Conservation (phyloP, 37 sponge, comb jelly and placozoan genomes). For the Ephydatia muelleri region DNA sequence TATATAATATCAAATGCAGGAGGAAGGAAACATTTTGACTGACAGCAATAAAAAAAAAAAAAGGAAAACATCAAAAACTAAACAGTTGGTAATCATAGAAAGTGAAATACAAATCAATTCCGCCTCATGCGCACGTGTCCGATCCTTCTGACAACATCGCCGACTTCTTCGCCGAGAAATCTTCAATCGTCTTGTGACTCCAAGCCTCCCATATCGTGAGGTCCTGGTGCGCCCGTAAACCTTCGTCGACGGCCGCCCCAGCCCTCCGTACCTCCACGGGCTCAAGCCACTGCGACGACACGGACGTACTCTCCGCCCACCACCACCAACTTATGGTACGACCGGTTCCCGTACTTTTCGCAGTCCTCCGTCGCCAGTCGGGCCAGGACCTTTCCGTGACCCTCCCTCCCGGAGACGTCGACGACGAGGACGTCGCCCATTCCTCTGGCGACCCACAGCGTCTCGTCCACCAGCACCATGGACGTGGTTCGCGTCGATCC, state of each 20-base stretch:
- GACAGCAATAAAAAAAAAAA: no score
- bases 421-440: slow-evolving; percentile 90
- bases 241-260: not conserved
- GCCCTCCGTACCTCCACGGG: slow-evolving; percentile 37
- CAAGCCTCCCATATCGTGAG: slow-evolving; percentile 81
- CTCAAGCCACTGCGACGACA: slow-evolving; percentile 82
- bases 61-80: no score
- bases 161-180: slow-evolving; percentile 27
- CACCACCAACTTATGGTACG: slow-evolving; percentile 61
- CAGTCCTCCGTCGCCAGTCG: slow-evolving; percentile 64
- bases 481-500: slow-evolving; percentile 82
- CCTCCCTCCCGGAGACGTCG: slow-evolving; percentile 36
- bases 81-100: no score
- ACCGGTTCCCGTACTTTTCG: slow-evolving; percentile 77
- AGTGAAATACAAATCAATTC: not conserved
- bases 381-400: slow-evolving; percentile 67
- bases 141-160: slow-evolving; percentile 27
- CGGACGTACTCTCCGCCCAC: slow-evolving; percentile 75
- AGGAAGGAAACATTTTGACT: no score
- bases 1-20: no score
- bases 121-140: not conserved
- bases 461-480: slow-evolving; percentile 69
- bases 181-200: slow-evolving; percentile 41
- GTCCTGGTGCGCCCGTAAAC: slow-evolving; percentile 42
- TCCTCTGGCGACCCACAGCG: slow-evolving; percentile 86